Conservation (phyloP, 2,113 vertebrate species). For the Hyperopisus bebe region DNA sequence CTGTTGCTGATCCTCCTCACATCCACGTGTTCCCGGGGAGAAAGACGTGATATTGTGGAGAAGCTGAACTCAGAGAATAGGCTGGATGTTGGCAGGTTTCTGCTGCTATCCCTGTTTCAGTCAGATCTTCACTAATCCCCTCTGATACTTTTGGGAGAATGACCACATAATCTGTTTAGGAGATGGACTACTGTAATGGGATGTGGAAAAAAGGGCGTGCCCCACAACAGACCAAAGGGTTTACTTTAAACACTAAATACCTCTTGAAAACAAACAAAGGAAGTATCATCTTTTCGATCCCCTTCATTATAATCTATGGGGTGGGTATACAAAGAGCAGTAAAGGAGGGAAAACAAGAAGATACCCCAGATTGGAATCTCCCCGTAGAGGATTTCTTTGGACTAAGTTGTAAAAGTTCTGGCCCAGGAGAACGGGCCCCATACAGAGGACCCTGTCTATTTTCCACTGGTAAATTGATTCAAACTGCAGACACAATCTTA, state of each 20-base stretch:
- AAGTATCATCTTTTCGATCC: not conserved
- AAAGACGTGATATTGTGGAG: not conserved
- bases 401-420: not conserved
- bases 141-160: not conserved
- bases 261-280: not conserved
- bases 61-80: not conserved
- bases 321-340: not conserved
- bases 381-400: not conserved
- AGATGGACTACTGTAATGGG: not conserved
- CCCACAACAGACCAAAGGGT: not conserved
- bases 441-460: not conserved
- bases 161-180: not conserved
- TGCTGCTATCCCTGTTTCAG: not conserved
- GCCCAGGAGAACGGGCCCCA: not conserved
- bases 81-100: not conserved
- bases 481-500: not conserved
- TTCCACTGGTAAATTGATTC: constrained; percentile 4
- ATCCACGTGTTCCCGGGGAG: not conserved
- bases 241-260: not conserved
- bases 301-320: not conserved
- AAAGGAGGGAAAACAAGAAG: not conserved
- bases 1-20: not conserved
- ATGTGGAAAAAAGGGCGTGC: not conserved
- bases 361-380: not conserved
- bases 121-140: not conserved